phyloP scores from a whole-genome alignment of 2,888 invertebrate genomes.

The Gari tellinella region DNA sequence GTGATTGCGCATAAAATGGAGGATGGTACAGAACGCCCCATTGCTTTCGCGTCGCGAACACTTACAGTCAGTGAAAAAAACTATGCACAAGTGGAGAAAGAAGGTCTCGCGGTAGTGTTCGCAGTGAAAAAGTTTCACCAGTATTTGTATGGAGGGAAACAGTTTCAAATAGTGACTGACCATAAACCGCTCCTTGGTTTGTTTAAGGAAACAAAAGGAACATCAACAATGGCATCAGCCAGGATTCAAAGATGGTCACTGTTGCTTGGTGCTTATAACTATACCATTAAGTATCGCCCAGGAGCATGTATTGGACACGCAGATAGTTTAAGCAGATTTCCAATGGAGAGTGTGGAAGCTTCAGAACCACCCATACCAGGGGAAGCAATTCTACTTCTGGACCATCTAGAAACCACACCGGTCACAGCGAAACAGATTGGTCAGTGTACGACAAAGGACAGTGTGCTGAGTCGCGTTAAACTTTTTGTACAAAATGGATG shows the following conservation, averaged over 20 bases:
- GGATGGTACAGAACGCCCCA: constrained; percentile 38
- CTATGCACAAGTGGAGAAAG: too few relatives aligned
- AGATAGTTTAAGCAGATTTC: constrained; percentile 10
- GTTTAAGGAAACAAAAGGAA: constrained; percentile 15
- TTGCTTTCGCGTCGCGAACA: constrained; percentile 35
- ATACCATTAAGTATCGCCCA: too few relatives aligned
- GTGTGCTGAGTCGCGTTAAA: neutral
- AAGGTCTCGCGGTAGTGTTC: too few relatives aligned
- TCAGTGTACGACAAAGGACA: neutral
- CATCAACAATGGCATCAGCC: constrained; percentile 6
- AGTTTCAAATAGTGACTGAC: too few relatives aligned
- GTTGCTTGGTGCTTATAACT: constrained; percentile 6
- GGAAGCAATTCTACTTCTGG: constrained; percentile 4
- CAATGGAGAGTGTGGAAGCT: too few relatives aligned
- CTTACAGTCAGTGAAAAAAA: too few relatives aligned
- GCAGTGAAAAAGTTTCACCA: too few relatives aligned
- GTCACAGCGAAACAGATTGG: constrained; percentile 2
- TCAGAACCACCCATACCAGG: constrained; percentile 15
- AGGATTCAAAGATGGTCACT: constrained; percentile 13
- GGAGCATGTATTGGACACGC: too few relatives aligned
- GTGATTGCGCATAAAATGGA: constrained; percentile 49
- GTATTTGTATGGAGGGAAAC: too few relatives aligned
- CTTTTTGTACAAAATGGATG: neutral
- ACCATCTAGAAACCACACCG: neutral
- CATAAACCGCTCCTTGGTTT: constrained; percentile 30